A percentile compares a stretch with the other conserved stretches of the same genome.
Evolutionary conservation across 2,113 vertebrate species (phyloP).

Genomic region (Cryptoleucopteryx plumbea): DNA sequence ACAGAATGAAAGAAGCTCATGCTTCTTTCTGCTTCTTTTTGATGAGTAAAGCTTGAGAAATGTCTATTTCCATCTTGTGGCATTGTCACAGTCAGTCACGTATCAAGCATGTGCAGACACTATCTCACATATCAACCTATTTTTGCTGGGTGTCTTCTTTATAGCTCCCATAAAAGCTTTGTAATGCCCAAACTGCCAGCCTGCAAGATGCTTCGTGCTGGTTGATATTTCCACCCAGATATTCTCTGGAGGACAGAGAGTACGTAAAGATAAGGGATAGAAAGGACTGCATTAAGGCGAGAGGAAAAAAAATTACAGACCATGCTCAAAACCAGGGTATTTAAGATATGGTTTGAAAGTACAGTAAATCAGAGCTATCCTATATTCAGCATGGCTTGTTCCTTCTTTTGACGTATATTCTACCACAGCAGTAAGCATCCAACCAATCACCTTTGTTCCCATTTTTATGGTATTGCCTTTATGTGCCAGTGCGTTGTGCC

Average conservation of each 20-base stretch:
- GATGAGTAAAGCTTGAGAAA: neutral
- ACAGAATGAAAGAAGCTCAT: neutral
- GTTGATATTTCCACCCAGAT: neutral
- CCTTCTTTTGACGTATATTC: neutral
- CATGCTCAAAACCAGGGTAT: neutral
- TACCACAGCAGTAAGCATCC: neutral
- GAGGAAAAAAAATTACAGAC: neutral
- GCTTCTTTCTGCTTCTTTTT: neutral
- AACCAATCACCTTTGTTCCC: neutral
- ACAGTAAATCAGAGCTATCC: neutral
- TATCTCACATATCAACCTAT: neutral
- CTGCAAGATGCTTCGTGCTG: neutral
- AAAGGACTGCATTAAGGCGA: neutral
- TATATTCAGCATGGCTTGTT: neutral
- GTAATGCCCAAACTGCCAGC: neutral
- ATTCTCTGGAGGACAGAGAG: neutral
- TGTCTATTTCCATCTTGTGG: neutral
- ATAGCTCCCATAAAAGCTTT: neutral
- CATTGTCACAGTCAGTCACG: neutral
- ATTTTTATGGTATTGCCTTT: neutral
- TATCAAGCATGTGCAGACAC: neutral
- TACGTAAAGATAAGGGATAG: neutral
- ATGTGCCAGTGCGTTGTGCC: neutral
- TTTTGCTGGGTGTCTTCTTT: neutral
- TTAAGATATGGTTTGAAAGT: neutral